Evolutionary conservation across 2,113 vertebrate species (phyloP).

Genomic region (Aplodontia rufa): DNA sequence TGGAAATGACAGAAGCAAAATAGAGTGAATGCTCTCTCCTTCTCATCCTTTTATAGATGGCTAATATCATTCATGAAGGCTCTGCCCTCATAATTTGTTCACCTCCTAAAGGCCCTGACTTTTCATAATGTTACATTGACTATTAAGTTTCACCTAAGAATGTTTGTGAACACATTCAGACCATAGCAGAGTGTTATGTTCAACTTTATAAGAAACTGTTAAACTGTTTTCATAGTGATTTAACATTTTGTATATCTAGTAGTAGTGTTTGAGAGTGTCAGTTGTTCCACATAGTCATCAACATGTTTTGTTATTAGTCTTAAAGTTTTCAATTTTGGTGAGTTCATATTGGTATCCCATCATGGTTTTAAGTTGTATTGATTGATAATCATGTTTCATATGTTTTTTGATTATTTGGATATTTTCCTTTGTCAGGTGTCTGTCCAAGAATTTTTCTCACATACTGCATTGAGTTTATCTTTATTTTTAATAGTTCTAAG

Average conservation of each 20-base stretch:
- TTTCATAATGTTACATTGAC: not conserved
- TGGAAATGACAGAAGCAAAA: not conserved
- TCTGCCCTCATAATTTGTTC: not conserved
- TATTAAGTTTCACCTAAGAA: not conserved
- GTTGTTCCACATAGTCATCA: not conserved
- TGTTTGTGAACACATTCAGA: not conserved
- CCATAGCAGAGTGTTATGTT: not conserved
- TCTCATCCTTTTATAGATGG: not conserved
- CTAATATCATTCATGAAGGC: not conserved
- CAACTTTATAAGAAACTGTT: not conserved
- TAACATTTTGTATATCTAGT: not conserved
- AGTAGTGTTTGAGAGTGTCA: not conserved
- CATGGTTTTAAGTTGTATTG: not conserved
- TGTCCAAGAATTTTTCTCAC: not conserved
- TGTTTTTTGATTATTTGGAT: not conserved
- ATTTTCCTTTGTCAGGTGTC: not conserved
- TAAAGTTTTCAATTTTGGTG: not conserved
- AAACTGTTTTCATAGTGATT: not conserved
- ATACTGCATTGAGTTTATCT: not conserved
- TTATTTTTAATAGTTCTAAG: not conserved
- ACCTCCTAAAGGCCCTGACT: not conserved
- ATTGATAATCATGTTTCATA: not conserved
- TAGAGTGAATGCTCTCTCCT: not conserved
- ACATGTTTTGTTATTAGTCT: not conserved
- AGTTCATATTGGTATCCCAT: not conserved